Percentiles rank a stretch among this genome's conserved stretches.
phyloP scores from a whole-genome alignment of 1,140 invertebrate genomes.

The Homalodisca vitripennis region DNA sequence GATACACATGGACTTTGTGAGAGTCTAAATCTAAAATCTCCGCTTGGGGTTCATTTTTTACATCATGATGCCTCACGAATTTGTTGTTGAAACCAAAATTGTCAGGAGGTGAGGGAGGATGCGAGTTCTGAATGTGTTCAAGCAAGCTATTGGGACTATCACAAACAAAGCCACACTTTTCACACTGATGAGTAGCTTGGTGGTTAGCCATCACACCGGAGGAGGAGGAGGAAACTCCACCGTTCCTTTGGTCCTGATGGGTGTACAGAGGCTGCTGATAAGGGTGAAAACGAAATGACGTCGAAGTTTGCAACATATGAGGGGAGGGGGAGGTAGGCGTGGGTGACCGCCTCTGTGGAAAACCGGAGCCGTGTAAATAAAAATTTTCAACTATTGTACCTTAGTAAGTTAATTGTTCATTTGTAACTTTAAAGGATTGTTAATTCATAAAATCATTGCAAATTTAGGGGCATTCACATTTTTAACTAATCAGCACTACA shows the following conservation, averaged over 20 bases:
- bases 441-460: too few relatives aligned
- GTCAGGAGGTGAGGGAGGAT: slow-evolving; percentile 57
- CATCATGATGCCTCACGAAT: slow-evolving; percentile 31
- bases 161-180: slow-evolving; percentile 75
- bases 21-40: slow-evolving; percentile 87
- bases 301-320: slow-evolving; percentile 19
- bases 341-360: slow-evolving; percentile 37
- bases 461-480: too few relatives aligned
- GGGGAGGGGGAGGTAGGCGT: slow-evolving; percentile 37
- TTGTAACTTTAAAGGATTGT: too few relatives aligned
- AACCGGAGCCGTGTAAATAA: slow-evolving; percentile 48
- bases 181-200: slow-evolving; percentile 68
- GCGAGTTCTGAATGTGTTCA: slow-evolving; percentile 68
- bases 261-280: slow-evolving; percentile 52
- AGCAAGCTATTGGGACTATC: slow-evolving; percentile 67
- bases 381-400: too few relatives aligned
- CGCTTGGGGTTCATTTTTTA: slow-evolving; percentile 60
- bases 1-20: slow-evolving; percentile 74
- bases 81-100: slow-evolving; percentile 48
- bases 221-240: slow-evolving; percentile 55
- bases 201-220: slow-evolving; percentile 59
- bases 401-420: too few relatives aligned
- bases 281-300: slow-evolving; percentile 45
- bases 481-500: too few relatives aligned
- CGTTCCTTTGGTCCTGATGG: slow-evolving; percentile 50